Evolutionary conservation across 2,113 vertebrate species (phyloP).

Genomic region (Lophura nycthemera): DNA sequence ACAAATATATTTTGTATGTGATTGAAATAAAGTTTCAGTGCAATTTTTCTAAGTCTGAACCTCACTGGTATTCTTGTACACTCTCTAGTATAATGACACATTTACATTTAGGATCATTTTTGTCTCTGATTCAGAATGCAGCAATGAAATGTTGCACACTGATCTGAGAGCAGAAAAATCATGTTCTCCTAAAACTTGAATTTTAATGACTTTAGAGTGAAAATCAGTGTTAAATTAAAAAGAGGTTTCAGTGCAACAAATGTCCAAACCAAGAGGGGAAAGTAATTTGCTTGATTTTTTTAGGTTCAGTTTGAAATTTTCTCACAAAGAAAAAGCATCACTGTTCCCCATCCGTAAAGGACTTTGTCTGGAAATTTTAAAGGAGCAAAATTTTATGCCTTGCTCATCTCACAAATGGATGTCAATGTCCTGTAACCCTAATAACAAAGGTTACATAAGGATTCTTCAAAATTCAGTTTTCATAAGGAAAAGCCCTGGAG

Average conservation of each 20-base stretch:
- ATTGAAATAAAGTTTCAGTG: neutral
- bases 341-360: conserved; percentile 2
- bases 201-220: neutral
- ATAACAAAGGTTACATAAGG: conserved; percentile 59
- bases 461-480: conserved; percentile 65
- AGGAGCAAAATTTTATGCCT: conserved; percentile 20
- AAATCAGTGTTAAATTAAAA: conserved; percentile 5
- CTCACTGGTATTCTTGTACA: neutral
- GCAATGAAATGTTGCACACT: neutral
- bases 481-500: conserved; percentile 58
- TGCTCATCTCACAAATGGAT: conserved; percentile 34
- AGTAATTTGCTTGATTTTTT: neutral
- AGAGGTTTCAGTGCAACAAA: neutral
- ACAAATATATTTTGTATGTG: neutral
- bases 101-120: neutral
- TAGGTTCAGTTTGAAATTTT: neutral
- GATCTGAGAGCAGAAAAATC: neutral
- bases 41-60: neutral
- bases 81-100: neutral
- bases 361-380: conserved; percentile 28
- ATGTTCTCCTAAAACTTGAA: neutral
- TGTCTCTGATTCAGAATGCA: neutral
- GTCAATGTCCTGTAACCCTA: conserved; percentile 45
- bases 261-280: neutral
- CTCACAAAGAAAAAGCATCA: neutral